Conservation (phyloP, 1,140 invertebrate genomes). For the Acarapis woodi region DNA sequence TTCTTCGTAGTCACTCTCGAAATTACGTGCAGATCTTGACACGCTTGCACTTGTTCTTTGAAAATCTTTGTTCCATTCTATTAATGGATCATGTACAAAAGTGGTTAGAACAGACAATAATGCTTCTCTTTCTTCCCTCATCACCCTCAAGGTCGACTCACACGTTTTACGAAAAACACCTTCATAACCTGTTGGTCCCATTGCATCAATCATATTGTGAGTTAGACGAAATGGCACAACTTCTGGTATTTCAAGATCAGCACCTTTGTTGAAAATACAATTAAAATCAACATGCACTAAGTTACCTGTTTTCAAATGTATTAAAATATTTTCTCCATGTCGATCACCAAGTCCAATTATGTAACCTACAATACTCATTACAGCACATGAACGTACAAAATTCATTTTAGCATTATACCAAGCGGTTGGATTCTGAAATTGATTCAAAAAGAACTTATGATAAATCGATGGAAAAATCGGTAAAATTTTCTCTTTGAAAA, state of each 20-base stretch:
- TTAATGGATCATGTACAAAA: slow-evolving; percentile 72
- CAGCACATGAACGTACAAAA: slow-evolving; percentile 66
- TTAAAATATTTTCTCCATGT: slow-evolving; percentile 85
- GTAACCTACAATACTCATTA: slow-evolving; percentile 96
- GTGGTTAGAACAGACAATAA: slow-evolving; percentile 61
- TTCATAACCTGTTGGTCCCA: slow-evolving; percentile 48
- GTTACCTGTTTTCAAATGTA: slow-evolving; percentile 69
- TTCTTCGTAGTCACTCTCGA: neutral
- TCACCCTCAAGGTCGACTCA: slow-evolving; percentile 55
- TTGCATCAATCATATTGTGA: slow-evolving; percentile 79
- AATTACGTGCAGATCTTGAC: neutral
- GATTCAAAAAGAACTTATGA: slow-evolving; percentile 28
- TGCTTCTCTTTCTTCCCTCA: slow-evolving; percentile 47
- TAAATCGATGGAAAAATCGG: slow-evolving; percentile 12
- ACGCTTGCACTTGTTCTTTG: neutral
- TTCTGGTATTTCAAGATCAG: slow-evolving; percentile 64
- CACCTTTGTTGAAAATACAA: slow-evolving; percentile 71
- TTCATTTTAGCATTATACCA: slow-evolving; percentile 33
- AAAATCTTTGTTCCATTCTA: slow-evolving; percentile 24
- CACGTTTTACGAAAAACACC: slow-evolving; percentile 67
- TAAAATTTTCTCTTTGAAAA: neutral
- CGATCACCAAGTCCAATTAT: slow-evolving; percentile 86
- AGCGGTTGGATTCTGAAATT: slow-evolving; percentile 14
- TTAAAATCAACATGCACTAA: slow-evolving; percentile 94
- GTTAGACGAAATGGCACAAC: slow-evolving; percentile 83